Evolutionary conservation across 2,888 invertebrate genomes (phyloP).

Genomic region (Sepioteuthis lessoniana): DNA sequence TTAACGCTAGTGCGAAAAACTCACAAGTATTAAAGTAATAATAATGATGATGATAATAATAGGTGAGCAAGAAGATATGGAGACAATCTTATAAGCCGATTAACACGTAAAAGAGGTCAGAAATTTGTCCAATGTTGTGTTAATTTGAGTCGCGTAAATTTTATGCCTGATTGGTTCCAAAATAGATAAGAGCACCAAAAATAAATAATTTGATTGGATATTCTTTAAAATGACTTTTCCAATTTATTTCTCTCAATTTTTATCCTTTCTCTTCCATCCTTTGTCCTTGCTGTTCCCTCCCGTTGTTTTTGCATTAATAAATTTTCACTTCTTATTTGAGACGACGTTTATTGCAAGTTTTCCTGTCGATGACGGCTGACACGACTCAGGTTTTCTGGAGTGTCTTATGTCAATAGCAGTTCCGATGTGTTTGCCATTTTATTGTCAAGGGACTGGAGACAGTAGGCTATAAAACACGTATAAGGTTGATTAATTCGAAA

Average conservation of each 20-base stretch:
- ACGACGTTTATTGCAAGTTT: constrained; percentile 21
- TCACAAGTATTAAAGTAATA: no score
- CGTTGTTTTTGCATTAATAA: neutral
- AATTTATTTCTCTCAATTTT: neutral
- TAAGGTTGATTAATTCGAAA: neutral
- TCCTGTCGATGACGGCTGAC: constrained; percentile 4
- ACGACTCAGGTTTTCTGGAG: neutral
- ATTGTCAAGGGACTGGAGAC: neutral
- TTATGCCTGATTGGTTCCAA: neutral
- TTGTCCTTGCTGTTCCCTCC: neutral
- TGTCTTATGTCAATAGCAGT: neutral
- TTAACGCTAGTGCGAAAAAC: no score
- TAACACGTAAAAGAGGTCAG: constrained; percentile 2
- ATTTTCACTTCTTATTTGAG: constrained; percentile 17
- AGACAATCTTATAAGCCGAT: neutral
- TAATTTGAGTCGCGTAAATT: neutral
- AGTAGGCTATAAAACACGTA: neutral
- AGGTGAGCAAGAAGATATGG: neutral
- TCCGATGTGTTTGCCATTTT: neutral
- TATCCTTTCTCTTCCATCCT: neutral
- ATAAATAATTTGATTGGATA: constrained; percentile 23
- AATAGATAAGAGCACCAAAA: neutral
- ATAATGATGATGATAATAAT: no score
- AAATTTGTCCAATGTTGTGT: neutral
- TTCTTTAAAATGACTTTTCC: constrained; percentile 18